Conservation (phyloP, 2,888 invertebrate species). For the Heteromurus nitidus region DNA sequence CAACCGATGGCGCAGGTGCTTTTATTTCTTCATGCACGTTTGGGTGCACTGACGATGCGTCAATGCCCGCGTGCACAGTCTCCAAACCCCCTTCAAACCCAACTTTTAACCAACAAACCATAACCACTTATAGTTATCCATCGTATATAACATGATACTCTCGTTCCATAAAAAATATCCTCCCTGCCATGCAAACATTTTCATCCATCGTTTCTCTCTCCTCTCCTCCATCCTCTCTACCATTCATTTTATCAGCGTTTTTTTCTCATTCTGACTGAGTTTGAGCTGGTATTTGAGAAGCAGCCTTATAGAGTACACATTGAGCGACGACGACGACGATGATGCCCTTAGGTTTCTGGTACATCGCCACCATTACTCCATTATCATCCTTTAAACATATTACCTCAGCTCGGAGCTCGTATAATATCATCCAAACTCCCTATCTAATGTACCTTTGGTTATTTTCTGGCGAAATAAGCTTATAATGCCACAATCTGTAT, state of each 20-base stretch:
- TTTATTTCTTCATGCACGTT: no score
- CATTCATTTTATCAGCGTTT: slow-evolving; percentile 55
- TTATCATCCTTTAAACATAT: slow-evolving; percentile 42
- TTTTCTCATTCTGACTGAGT: background rate
- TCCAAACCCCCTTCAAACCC: slow-evolving; percentile 43
- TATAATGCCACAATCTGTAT: background rate
- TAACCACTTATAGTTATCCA: slow-evolving; percentile 49
- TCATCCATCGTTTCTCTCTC: slow-evolving; percentile 16
- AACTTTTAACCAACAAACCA: slow-evolving; percentile 51
- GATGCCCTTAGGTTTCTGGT: slow-evolving; percentile 62
- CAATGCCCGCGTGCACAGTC: no score
- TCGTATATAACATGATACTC: slow-evolving; percentile 38
- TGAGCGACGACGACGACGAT: slow-evolving; percentile 3
- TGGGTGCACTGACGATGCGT: no score
- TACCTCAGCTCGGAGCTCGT: slow-evolving; percentile 14
- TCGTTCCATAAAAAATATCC: slow-evolving; percentile 55
- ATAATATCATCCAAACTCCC: slow-evolving; percentile 4
- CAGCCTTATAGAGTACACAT: slow-evolving; percentile 46
- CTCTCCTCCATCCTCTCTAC: slow-evolving; percentile 18
- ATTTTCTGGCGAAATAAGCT: background rate
- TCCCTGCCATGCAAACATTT: slow-evolving; percentile 57
- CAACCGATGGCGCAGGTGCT: no score
- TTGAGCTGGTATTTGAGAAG: slow-evolving; percentile 10
- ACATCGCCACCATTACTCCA: slow-evolving; percentile 23
- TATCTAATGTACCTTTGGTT: background rate